Evolutionary conservation across 2,888 invertebrate species (phyloP).

Genomic region (Acutogordius australiensis): DNA sequence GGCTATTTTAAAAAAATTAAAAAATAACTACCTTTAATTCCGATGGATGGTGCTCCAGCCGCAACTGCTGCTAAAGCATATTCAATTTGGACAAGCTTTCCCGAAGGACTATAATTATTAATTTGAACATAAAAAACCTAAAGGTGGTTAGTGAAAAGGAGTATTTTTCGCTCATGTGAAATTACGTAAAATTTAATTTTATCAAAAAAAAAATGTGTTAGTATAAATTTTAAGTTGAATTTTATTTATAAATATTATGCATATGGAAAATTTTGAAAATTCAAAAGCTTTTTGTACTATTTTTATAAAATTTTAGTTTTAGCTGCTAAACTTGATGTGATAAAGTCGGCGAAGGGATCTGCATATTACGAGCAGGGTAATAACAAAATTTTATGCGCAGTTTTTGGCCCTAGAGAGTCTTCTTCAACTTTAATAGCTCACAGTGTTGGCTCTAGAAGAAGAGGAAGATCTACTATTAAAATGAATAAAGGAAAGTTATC

Average conservation of each 20-base stretch:
- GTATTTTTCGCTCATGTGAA: conserved; percentile 59
- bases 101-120: conserved; percentile 51
- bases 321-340: not conserved
- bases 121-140: conserved; percentile 28
- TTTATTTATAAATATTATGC: no score
- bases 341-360: conserved; percentile 19
- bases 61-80: conserved; percentile 95
- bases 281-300: no score
- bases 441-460: not conserved
- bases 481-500: not conserved
- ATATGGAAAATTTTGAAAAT: no score
- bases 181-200: no score
- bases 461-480: not conserved
- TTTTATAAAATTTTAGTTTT: no score
- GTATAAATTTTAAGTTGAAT: no score
- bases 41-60: conserved; percentile 89
- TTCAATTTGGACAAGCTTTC: conserved; percentile 94
- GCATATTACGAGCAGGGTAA: conserved; percentile 21
- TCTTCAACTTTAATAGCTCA: not conserved
- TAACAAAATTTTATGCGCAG: conserved; percentile 16
- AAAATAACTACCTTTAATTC: conserved; percentile 49
- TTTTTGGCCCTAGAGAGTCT: conserved; percentile 6
- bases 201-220: no score
- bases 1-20: conserved; percentile 30
- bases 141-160: conserved; percentile 75